Conservation (phyloP, 2,113 vertebrate genomes). For the Lontra canadensis region DNA sequence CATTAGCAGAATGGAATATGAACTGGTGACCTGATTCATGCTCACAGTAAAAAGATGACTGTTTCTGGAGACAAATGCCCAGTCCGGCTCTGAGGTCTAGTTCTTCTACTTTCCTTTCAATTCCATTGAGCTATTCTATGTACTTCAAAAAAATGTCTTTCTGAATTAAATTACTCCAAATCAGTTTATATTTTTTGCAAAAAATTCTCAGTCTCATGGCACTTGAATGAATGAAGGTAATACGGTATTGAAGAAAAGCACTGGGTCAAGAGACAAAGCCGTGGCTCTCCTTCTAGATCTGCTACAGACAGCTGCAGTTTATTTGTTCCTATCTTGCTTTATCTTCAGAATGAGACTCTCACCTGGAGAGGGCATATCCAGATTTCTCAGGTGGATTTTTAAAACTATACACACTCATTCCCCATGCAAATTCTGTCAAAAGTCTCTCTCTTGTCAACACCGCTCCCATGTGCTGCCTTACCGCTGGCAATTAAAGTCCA, state of each 20-base stretch:
- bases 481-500: background rate
- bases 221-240: background rate
- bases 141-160: background rate
- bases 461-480: background rate
- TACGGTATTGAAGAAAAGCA: background rate
- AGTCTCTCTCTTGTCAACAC: background rate
- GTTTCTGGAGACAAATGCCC: background rate
- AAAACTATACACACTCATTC: background rate
- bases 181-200: conserved; percentile 17
- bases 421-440: background rate
- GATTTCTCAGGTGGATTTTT: background rate
- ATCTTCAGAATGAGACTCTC: background rate
- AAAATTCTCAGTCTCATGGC: background rate
- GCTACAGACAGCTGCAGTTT: background rate
- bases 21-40: background rate
- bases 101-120: background rate
- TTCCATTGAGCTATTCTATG: background rate
- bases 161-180: background rate
- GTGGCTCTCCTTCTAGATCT: background rate
- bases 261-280: background rate
- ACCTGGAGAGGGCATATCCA: background rate
- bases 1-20: background rate
- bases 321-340: background rate
- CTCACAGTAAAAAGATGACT: background rate
- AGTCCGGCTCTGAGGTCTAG: background rate